phyloP scores from a whole-genome alignment of 2,113 vertebrate genomes.

The Python bivittatus region DNA sequence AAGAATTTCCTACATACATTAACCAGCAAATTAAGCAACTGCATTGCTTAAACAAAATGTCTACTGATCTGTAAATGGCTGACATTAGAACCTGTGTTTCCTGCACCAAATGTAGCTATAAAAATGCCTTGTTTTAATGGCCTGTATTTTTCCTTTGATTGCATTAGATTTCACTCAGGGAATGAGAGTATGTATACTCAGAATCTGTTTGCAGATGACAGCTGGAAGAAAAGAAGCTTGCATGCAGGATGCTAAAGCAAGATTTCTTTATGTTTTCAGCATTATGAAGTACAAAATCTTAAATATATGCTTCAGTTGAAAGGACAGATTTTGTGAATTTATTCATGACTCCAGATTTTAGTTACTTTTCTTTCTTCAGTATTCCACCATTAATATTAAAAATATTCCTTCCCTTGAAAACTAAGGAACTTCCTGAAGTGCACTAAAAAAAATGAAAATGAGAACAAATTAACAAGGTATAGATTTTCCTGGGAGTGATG shows the following conservation, averaged over 20 bases:
- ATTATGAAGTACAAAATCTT: neutral
- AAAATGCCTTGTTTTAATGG: constrained; percentile 5
- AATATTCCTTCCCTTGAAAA: neutral
- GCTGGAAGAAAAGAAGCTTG: neutral
- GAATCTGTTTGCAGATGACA: neutral
- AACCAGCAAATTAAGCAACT: constrained; percentile 39
- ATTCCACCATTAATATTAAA: neutral
- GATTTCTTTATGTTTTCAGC: neutral
- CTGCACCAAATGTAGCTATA: neutral
- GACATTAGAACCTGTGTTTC: neutral
- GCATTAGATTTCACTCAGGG: neutral
- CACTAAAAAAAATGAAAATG: neutral
- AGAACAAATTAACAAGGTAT: neutral
- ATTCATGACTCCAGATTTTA: neutral
- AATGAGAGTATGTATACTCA: neutral
- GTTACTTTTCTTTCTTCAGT: neutral
- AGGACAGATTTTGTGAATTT: neutral
- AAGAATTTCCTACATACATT: neutral
- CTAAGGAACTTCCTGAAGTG: neutral
- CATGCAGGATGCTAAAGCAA: neutral
- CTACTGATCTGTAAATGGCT: constrained; percentile 33
- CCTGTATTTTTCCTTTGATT: neutral
- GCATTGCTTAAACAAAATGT: constrained; percentile 27
- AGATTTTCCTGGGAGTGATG: neutral
- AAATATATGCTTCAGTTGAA: neutral